Percentiles rank a stretch among this genome's conserved stretches.
These are phyloP conservation scores for Calcarius lapponicus DNA, from an alignment of 2,797 vertebrate genomes.

Conservation along the genomic window DNA sequence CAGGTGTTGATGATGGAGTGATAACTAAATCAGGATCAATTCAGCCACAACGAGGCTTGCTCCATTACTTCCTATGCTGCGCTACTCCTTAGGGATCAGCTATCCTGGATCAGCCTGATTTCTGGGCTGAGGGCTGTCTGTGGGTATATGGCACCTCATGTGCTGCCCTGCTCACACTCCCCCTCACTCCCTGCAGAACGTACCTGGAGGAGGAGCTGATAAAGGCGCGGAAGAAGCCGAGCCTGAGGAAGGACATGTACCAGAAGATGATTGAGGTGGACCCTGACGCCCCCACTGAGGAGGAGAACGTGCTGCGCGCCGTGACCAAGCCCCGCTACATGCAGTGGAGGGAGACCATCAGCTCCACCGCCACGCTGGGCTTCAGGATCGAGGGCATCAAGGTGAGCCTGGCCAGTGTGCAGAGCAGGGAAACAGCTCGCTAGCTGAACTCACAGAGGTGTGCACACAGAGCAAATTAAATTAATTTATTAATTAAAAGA, in stretches of 20 bases:
- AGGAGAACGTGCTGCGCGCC: conserved; percentile 85
- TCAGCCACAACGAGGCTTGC: fast-evolving
- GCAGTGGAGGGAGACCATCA: conserved; percentile 99
- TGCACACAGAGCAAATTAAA: background rate
- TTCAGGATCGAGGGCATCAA: conserved; percentile 99
- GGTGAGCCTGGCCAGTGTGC: conserved; percentile 72
- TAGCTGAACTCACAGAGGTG: background rate
- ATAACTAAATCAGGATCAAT: background rate
- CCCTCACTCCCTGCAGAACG: conserved; percentile 75
- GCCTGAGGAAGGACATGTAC: conserved; percentile 96
- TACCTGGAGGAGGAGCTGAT: conserved; percentile 97
- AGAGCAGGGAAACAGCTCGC: fast-evolving
- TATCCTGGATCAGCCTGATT: background rate
- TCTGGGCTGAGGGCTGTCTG: background rate
- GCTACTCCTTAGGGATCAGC: background rate
- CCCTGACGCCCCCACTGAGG: conserved; percentile 83
- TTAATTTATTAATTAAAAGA: background rate
- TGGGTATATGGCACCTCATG: fast-evolving
- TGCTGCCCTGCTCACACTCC: background rate
- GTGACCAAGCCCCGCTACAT: conserved; percentile 98
- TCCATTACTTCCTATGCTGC: background rate
- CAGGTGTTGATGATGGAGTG: background rate
- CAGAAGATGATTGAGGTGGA: conserved; percentile 98
- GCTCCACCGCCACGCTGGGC: conserved; percentile 92
- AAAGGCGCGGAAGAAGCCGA: conserved; percentile 95